Base-by-base conservation (phyloP, 2,113 vertebrate species). In the Gymnobelideus leadbeateri region DNA sequence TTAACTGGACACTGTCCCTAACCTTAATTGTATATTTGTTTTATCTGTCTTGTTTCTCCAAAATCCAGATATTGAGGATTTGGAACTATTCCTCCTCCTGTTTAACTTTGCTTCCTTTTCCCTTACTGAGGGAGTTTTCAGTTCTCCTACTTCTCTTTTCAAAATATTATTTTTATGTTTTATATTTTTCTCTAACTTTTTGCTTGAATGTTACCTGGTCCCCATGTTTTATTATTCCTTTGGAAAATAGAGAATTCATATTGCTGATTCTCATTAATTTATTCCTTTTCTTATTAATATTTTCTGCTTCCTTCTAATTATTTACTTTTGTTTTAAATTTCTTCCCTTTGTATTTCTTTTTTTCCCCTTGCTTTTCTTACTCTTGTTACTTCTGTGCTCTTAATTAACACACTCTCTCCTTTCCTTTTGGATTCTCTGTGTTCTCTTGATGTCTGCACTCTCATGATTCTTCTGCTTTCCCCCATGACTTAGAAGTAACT, bases 101-200 rank as follows among this genome's bases (percentile, higher is more conserved):
- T 77, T 77, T 84, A 84, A 84, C n/a, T 84, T 84, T 23, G 21
- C 0, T 89, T 0, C 77, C 0, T 7, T 52, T 55, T 25, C 0
- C 0, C 10, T 6, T 46, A 11, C 0, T 0, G 0, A 2, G 0
- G 43, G 52, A 12, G 10, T 51, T 84, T 0, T 0, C 8, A 8
- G 24, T n/a, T n/a, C 1, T 1, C 0, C 8, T 0, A 0, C 0
- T 0, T 14, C 12, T 21, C 14, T 8, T 5, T 0, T 49, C 0
- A 23, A 2, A 23, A 24, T 31, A 14, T 2, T 0, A 0, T 9
- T 3, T 2, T 25, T 21, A 28, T 61, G 46, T 46, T 2, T 6
- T 7, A 1, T 31, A 0, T 5, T 0, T 5, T 3, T 2, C 0
- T 1, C 24, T 28, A 0, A 14, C 26, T 26, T 23, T 37, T 57